These are phyloP conservation scores for Cephus spinipes DNA, from an alignment of 2,888 invertebrate genomes.

Conservation along the genomic window DNA sequence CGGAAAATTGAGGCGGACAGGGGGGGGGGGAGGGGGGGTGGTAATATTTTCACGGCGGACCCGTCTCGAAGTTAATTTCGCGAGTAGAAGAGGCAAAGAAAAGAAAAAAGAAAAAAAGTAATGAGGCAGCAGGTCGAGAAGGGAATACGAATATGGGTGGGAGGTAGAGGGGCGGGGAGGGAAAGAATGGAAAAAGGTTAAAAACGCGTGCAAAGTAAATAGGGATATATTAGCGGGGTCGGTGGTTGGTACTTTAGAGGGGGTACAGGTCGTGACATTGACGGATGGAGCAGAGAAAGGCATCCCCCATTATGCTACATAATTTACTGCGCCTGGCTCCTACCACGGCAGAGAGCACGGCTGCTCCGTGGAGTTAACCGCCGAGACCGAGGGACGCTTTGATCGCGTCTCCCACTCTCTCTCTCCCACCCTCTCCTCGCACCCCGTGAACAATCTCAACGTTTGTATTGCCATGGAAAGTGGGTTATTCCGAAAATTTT, in stretches of 20 bases:
- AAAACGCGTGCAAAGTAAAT: slow-evolving; percentile 41
- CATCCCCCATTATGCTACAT: slow-evolving; percentile 58
- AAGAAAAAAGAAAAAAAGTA: no score
- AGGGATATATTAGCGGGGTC: slow-evolving; percentile 45
- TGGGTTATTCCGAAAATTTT: slow-evolving; percentile 36
- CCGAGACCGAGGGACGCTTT: slow-evolving; percentile 41
- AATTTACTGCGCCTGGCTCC: slow-evolving; percentile 51
- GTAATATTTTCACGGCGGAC: no score
- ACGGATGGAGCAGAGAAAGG: slow-evolving; percentile 58
- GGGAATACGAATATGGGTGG: neutral
- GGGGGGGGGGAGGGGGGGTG: no score
- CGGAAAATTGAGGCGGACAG: no score
- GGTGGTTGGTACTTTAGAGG: slow-evolving; percentile 38
- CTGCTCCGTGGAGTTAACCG: slow-evolving; percentile 41
- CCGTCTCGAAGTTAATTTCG: no score
- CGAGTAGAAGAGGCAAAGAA: no score
- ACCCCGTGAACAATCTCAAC: slow-evolving; percentile 28
- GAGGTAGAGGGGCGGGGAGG: neutral
- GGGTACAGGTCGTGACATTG: slow-evolving; percentile 54
- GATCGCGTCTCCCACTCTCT: slow-evolving; percentile 32
- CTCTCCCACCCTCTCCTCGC: neutral
- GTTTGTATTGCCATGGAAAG: slow-evolving; percentile 46
- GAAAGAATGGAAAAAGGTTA: slow-evolving; percentile 20
- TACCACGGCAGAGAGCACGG: slow-evolving; percentile 30
- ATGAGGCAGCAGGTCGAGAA: no score